These are phyloP conservation scores for Lampris megalopsis DNA, from an alignment of 2,113 vertebrate genomes.

Conservation along the genomic window DNA sequence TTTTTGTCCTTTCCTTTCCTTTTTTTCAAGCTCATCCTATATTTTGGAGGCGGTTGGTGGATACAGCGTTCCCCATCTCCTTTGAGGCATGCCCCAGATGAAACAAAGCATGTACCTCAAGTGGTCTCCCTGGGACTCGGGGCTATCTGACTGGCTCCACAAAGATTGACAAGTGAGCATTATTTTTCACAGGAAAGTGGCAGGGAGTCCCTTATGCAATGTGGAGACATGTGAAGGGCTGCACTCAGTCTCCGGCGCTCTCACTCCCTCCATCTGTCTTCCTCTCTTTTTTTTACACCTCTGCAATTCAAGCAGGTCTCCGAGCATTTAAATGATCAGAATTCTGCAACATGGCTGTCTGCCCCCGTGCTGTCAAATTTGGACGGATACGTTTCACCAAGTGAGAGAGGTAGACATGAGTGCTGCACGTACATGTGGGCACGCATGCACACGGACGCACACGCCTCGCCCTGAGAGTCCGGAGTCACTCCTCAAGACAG, in stretches of 20 bases:
- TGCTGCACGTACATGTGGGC: slow-evolving; percentile 33
- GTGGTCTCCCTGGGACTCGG: slow-evolving; percentile 72
- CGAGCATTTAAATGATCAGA: slow-evolving; percentile 82
- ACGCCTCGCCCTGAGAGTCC: slow-evolving; percentile 62
- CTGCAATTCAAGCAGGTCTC: slow-evolving; percentile 74
- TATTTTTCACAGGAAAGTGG: slow-evolving; percentile 78
- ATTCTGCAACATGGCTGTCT: slow-evolving; percentile 80
- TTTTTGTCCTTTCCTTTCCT: neutral
- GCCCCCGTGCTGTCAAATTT: slow-evolving; percentile 79
- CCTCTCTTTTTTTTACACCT: slow-evolving; percentile 54
- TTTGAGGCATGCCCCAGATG: slow-evolving; percentile 77
- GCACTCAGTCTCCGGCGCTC: slow-evolving; percentile 58
- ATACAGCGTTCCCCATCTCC: slow-evolving; percentile 65
- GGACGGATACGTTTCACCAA: slow-evolving; percentile 81
- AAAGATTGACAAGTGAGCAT: slow-evolving; percentile 83
- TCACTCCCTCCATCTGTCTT: slow-evolving; percentile 51
- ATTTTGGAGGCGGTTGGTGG: slow-evolving; percentile 64
- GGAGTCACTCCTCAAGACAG: slow-evolving; percentile 73
- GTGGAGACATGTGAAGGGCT: slow-evolving; percentile 70
- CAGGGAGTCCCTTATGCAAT: slow-evolving; percentile 79
- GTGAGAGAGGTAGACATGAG: slow-evolving; percentile 75
- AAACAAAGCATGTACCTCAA: slow-evolving; percentile 80
- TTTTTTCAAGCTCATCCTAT: slow-evolving; percentile 14
- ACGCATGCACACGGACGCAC: slow-evolving; percentile 15
- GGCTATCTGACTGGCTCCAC: slow-evolving; percentile 74